Evolutionary conservation across 2,113 vertebrate species (phyloP).

Genomic region (Taurulus bubalis): DNA sequence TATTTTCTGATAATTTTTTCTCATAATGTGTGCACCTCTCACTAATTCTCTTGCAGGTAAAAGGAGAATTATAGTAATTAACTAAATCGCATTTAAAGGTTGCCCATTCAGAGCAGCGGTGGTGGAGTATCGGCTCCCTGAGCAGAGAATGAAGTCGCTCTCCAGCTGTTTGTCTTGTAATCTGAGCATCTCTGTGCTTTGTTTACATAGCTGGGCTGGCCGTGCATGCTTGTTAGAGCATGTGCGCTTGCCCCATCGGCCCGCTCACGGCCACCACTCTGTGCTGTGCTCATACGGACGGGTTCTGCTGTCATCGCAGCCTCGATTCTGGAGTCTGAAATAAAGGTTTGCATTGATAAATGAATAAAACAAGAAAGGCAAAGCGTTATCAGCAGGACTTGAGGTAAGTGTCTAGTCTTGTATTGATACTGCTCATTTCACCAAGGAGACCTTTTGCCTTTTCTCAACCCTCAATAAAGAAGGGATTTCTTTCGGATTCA

Average conservation of each 20-base stretch:
- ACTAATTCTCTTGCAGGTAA: not conserved
- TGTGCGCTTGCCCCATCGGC: not conserved
- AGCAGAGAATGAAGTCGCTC: not conserved
- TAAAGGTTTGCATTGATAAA: not conserved
- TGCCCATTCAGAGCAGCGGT: not conserved
- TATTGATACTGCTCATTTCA: not conserved
- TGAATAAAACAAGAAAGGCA: not conserved
- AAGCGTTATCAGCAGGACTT: too few relatives aligned
- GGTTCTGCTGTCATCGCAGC: not conserved
- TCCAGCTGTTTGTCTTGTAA: not conserved
- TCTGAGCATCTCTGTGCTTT: not conserved
- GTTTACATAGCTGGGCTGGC: not conserved
- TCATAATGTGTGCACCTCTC: constrained; percentile 9
- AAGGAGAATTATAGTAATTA: constrained; percentile 13
- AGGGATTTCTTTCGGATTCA: not conserved
- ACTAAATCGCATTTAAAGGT: not conserved
- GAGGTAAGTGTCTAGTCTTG: not conserved
- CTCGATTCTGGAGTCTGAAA: too few relatives aligned
- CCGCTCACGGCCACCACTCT: too few relatives aligned
- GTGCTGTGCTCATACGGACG: not conserved
- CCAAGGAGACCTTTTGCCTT: not conserved
- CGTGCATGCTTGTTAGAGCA: not conserved
- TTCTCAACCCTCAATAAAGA: not conserved
- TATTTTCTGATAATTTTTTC: not conserved
- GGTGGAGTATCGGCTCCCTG: not conserved